Percentiles rank a stretch among this genome's conserved stretches.
Conservation (phyloP, 2,797 vertebrate genomes). For the Jordanella pulchra region DNA sequence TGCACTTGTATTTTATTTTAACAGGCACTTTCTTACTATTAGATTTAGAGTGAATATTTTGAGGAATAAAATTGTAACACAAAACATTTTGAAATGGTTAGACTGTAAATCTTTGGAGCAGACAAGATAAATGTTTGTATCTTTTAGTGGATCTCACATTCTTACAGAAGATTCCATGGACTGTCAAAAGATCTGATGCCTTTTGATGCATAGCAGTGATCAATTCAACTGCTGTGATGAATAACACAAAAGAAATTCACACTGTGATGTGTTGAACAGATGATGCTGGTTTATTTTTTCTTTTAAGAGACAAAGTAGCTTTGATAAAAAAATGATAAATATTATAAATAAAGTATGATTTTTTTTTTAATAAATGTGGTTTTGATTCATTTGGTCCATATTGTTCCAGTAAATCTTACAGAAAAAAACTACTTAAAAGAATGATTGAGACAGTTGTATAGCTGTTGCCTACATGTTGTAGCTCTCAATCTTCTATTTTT, state of each 20-base stretch:
- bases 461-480: not conserved
- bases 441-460: slow-evolving; percentile 5
- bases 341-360: slow-evolving; percentile 7
- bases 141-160: not conserved
- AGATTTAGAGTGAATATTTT: not conserved
- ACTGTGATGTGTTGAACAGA: slow-evolving; percentile 17
- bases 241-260: slow-evolving; percentile 29
- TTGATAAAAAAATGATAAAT: not conserved
- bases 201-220: slow-evolving; percentile 28
- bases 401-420: slow-evolving; percentile 22
- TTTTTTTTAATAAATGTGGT: slow-evolving; percentile 29
- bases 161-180: slow-evolving; percentile 13
- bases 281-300: slow-evolving; percentile 30
- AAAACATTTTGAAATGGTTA: slow-evolving; percentile 9
- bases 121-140: not conserved
- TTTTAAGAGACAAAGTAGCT: slow-evolving; percentile 25
- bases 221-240: slow-evolving; percentile 12
- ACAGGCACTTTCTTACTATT: not conserved
- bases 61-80: not conserved
- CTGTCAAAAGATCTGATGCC: slow-evolving; percentile 24
- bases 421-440: slow-evolving; percentile 4
- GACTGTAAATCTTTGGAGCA: slow-evolving; percentile 2
- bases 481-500: not conserved
- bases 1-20: not conserved
- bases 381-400: slow-evolving; percentile 58